These are phyloP conservation scores for Acromyrmex charruanus DNA, from an alignment of 1,140 invertebrate genomes.

Conservation along the genomic window DNA sequence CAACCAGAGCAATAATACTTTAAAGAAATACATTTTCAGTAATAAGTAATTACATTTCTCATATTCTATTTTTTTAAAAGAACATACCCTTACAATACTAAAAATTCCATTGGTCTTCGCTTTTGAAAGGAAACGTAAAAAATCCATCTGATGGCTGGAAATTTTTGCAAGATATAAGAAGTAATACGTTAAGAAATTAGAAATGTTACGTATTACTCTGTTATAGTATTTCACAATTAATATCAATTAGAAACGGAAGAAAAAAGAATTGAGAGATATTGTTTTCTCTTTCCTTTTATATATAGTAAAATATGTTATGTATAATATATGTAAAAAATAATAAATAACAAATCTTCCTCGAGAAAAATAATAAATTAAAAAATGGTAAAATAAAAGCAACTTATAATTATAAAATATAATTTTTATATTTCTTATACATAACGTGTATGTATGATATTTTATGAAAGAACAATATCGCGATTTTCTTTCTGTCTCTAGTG, in stretches of 20 bases:
- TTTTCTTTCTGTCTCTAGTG: constrained; percentile 8
- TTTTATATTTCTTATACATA: neutral
- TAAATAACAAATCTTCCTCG: neutral
- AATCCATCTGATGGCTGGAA: no score
- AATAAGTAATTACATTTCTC: no score
- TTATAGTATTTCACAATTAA: neutral
- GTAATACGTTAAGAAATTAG: neutral
- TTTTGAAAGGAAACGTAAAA: no score
- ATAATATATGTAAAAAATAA: neutral
- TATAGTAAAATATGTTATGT: constrained; percentile 2
- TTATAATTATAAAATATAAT: neutral
- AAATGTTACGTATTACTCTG: neutral
- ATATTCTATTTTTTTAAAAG: no score
- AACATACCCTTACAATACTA: no score
- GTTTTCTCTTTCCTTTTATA: neutral
- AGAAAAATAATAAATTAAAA: neutral
- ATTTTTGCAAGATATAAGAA: neutral
- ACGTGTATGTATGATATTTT: neutral
- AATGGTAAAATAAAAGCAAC: neutral
- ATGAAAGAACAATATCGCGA: constrained; percentile 28
- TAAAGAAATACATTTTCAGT: no score
- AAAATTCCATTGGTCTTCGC: no score
- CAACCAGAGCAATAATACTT: no score
- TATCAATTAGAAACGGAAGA: neutral
- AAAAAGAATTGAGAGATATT: neutral